Evolutionary conservation across 2,113 vertebrate species (phyloP), one percentile per base, ranked within the genome.

Genomic region (Mugil cephalus): DNA sequence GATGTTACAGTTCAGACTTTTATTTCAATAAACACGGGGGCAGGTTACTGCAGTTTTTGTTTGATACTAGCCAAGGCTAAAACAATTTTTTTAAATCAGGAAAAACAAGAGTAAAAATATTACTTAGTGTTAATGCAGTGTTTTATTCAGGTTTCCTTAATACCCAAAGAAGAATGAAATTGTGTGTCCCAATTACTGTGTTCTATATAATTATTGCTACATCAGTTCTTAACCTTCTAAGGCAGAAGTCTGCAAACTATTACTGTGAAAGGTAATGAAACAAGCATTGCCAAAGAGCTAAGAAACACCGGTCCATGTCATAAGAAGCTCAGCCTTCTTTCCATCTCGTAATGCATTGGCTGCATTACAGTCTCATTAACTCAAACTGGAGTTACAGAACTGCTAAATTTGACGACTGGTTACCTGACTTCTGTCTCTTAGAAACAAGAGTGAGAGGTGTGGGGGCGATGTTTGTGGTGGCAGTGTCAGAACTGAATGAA

Each of bases 401-500:
- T 6, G 42, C 55, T 53, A 60, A 68, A 30, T 30, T 30, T 48
- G 55, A 56, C 35, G 11, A 40, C 72, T 54, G 10, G 38, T 66
- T 61, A 72, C 51, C 55, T 65, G 77, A 80, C 62, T 67, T 59
- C 46, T 79, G 64, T 38, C 64, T 75, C 68, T 53, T 54, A 59
- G 40, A 61, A 74, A 79, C 42, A 62, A 51, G 12, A 48, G 43
- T n/a, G 36, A 70, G 40, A 50, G 51, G 58, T 84, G 62, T 43
- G 48, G 77, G n/a, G 67, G 52, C 0, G 46, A 43, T 39, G 54
- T 45, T 24, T 53, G 54, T 77, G 40, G 19, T 38, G 19, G 59
- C 38, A 9, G 1, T 71, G 68, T 47, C 51, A 52, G 55, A 79
- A 63, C 24, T 18, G 38, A 51, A 72, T 77, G 54, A 76, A 19